phyloP scores from a whole-genome alignment of 1,140 invertebrate species.

The Ceratitis capitata region DNA sequence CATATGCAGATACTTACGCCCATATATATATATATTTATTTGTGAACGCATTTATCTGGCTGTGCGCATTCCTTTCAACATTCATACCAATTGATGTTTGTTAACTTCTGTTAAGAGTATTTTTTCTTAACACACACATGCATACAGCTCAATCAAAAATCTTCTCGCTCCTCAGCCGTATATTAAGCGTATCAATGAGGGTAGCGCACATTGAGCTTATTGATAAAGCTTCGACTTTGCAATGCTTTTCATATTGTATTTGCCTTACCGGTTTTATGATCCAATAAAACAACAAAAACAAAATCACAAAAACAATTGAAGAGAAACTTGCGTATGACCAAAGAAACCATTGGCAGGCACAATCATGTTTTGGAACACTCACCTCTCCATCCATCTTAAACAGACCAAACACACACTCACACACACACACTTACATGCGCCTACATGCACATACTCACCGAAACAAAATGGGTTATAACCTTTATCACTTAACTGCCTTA shows the following conservation, averaged over 20 bases:
- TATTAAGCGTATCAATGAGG: too few relatives aligned
- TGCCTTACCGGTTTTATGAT: not conserved
- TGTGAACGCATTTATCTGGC: not conserved
- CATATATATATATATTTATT: not conserved
- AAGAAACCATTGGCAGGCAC: not conserved
- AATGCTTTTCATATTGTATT: not conserved
- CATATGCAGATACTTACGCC: not conserved
- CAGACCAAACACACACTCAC: too few relatives aligned
- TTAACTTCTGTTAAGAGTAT: not conserved
- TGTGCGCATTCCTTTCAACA: not conserved
- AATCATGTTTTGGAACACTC: too few relatives aligned
- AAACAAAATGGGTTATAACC: not conserved
- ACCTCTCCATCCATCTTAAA: not conserved
- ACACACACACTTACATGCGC: not conserved
- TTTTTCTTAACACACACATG: conserved; percentile 25
- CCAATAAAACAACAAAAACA: not conserved
- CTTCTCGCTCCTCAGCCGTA: not conserved
- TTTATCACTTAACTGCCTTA: not conserved
- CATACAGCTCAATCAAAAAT: conserved; percentile 6
- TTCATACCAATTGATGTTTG: not conserved
- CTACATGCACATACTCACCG: too few relatives aligned
- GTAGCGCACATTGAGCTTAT: not conserved
- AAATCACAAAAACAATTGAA: too few relatives aligned
- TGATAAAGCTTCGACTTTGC: not conserved
- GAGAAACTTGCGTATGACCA: not conserved